Evolutionary conservation across 2,888 invertebrate genomes (phyloP).

Genomic region (Nemotelus pantherinus): DNA sequence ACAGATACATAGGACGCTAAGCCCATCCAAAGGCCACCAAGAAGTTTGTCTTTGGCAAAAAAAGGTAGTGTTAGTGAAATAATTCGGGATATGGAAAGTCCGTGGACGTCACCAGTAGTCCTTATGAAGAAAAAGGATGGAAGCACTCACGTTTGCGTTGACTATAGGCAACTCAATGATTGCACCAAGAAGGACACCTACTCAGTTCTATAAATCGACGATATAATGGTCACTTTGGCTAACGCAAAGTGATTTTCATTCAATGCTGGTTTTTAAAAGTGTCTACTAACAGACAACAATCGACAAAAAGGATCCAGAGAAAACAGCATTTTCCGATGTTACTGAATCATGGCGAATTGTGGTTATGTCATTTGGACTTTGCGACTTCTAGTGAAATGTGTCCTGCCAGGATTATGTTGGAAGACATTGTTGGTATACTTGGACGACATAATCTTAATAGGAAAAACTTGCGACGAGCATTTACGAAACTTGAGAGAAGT

Average conservation of each 20-base stretch:
- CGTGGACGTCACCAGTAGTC: background rate
- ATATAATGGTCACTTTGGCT: background rate
- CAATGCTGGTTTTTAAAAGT: background rate
- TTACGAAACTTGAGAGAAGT: too few species aligned
- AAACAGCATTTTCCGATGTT: too few species aligned
- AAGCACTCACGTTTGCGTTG: background rate
- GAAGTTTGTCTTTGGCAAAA: background rate
- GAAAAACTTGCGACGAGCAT: too few species aligned
- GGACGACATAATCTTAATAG: too few species aligned
- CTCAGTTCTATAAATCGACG: conserved; percentile 13
- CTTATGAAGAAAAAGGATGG: conserved; percentile 7
- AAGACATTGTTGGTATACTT: too few species aligned
- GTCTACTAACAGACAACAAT: too few species aligned
- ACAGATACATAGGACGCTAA: too few species aligned
- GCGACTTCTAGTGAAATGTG: too few species aligned
- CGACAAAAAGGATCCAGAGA: too few species aligned
- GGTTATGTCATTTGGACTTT: too few species aligned
- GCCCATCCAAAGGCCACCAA: background rate
- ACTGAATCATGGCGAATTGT: too few species aligned
- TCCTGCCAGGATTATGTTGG: too few species aligned
- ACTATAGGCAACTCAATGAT: conserved; percentile 7
- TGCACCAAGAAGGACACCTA: background rate
- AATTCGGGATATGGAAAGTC: background rate
- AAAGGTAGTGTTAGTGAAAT: background rate
- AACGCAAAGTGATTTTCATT: background rate